Percentiles rank a stretch among this genome's conserved stretches.
These are phyloP conservation scores for Acanthosoma haemorrhoidale DNA, from an alignment of 2,888 invertebrate genomes.

Conservation along the genomic window DNA sequence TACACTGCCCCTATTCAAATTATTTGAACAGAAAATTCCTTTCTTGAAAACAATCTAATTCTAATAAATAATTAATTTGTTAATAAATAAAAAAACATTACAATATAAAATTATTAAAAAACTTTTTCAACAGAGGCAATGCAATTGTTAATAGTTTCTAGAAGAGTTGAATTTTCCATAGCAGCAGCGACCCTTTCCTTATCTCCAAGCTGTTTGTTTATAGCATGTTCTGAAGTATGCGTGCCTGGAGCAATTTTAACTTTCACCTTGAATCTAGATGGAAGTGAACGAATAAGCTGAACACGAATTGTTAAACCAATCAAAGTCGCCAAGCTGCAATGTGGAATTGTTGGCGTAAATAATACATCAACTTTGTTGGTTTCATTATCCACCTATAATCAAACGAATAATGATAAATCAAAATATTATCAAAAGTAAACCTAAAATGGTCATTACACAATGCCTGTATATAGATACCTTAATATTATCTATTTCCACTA, in stretches of 20 bases:
- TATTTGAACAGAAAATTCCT: too few relatives aligned
- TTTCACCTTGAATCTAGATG: conserved; percentile 70
- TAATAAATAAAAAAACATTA: not conserved
- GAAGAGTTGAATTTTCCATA: conserved; percentile 83
- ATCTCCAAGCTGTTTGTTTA: conserved; percentile 96
- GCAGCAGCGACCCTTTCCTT: conserved; percentile 98
- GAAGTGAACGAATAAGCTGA: conserved; percentile 77
- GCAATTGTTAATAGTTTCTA: conserved; percentile 93
- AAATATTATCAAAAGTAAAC: not conserved
- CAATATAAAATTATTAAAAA: not conserved
- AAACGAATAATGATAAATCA: conserved; percentile 33
- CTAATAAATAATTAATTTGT: too few relatives aligned
- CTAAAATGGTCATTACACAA: not conserved
- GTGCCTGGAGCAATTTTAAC: conserved; percentile 88
- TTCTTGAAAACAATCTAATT: too few relatives aligned
- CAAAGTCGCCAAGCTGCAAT: conserved; percentile 97
- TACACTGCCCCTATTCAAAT: too few relatives aligned
- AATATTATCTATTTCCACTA: conserved; percentile 79
- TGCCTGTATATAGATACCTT: conserved; percentile 45
- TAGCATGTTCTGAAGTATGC: conserved; percentile 84
- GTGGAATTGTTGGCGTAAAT: conserved; percentile 97
- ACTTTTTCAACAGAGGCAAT: conserved; percentile 47
- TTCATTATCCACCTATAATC: conserved; percentile 62
- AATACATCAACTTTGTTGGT: conserved; percentile 65
- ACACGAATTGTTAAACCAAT: conserved; percentile 82